Percentiles rank a stretch among this genome's conserved stretches.
Evolutionary conservation across 2,113 vertebrate genomes (phyloP).

Genomic region (Rattus rattus): DNA sequence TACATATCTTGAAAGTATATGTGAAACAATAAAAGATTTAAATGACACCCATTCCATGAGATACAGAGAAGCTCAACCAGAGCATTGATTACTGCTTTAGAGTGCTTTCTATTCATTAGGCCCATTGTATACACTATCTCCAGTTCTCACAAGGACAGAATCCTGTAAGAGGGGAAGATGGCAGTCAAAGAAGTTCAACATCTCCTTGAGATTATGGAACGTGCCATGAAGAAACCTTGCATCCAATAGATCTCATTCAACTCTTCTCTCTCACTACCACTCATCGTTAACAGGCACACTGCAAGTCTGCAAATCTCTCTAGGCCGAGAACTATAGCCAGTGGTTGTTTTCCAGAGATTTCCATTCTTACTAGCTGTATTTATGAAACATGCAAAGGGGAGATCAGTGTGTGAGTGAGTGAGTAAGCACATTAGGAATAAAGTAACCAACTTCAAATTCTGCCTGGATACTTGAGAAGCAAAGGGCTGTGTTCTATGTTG

Average conservation of each 20-base stretch:
- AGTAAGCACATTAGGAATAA: background rate
- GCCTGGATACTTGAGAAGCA: background rate
- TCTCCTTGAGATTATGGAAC: background rate
- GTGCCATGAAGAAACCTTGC: no score
- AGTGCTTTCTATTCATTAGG: background rate
- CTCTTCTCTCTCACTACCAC: background rate
- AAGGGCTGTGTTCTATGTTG: background rate
- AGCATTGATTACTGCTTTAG: background rate
- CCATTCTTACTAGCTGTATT: background rate
- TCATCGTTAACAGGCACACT: background rate
- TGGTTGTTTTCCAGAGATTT: background rate
- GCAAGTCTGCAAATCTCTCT: background rate
- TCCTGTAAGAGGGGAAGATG: background rate
- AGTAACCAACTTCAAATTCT: background rate
- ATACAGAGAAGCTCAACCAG: background rate
- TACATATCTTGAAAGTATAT: background rate
- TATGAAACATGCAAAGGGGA: background rate
- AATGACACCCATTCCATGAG: background rate
- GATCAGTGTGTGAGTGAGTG: background rate
- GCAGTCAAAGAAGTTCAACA: background rate
- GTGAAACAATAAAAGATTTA: background rate
- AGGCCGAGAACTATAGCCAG: background rate
- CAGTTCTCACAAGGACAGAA: background rate
- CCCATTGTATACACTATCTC: accelerated
- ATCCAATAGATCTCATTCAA: background rate